phyloP scores from a whole-genome alignment of 2,113 vertebrate species.

The Saimiri boliviensis region DNA sequence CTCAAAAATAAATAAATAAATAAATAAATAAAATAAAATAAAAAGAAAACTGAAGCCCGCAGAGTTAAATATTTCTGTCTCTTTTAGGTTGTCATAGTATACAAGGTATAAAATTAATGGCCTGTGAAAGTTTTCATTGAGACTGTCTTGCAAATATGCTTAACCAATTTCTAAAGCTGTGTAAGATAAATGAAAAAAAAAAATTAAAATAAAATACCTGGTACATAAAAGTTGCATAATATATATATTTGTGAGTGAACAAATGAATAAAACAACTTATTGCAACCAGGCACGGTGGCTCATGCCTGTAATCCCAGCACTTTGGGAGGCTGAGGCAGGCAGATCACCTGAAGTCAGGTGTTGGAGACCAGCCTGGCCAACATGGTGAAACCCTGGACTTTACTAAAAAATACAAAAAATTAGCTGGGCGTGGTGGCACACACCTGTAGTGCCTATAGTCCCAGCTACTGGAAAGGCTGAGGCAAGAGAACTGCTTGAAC shows the following conservation, averaged over 20 bases:
- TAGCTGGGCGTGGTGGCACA: no score
- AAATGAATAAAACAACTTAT: constrained; percentile 30
- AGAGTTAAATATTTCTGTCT: constrained; percentile 34
- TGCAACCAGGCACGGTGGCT: not conserved
- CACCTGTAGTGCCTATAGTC: no score
- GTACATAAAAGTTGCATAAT: constrained; percentile 8
- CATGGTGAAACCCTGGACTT: no score
- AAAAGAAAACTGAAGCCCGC: not conserved
- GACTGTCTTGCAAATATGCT: constrained; percentile 22
- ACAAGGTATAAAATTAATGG: constrained; percentile 47
- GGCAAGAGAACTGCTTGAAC: no score
- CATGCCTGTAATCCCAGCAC: no score
- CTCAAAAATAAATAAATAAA: no score
- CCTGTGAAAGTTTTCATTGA: constrained; percentile 39
- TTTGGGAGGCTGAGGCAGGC: no score
- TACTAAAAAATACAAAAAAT: no score
- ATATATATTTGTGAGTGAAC: constrained; percentile 17
- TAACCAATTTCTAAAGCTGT: constrained; percentile 26
- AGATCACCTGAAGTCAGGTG: no score
- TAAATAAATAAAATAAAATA: no score
- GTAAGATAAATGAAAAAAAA: not conserved
- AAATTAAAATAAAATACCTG: not conserved
- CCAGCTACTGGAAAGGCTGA: no score
- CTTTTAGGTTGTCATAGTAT: constrained; percentile 15
- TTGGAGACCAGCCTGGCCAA: no score